A percentile compares a stretch with the other conserved stretches of the same genome.
Evolutionary conservation across 1,140 invertebrate genomes (phyloP).

Genomic region (Radopholus similis): DNA sequence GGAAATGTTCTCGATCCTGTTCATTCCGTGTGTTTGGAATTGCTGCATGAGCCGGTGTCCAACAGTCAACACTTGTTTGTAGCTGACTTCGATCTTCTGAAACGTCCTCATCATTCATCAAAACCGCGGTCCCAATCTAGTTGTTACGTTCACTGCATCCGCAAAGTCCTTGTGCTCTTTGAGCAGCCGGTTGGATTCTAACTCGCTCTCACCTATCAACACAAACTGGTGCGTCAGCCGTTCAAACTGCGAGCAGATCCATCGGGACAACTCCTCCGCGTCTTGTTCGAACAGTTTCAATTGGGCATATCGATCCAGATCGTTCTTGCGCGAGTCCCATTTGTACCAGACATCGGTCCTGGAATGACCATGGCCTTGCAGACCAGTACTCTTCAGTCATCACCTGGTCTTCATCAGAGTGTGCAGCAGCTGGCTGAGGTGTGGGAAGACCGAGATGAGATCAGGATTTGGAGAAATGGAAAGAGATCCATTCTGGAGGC

Average conservation of each 20-base stretch:
- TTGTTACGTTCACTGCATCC: conserved; percentile 23
- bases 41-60: conserved; percentile 22
- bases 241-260: conserved; percentile 21
- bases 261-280: conserved; percentile 27
- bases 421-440: conserved; percentile 18
- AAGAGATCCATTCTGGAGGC: background rate
- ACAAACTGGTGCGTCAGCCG: conserved; percentile 18
- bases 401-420: conserved; percentile 21
- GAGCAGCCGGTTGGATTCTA: conserved; percentile 15
- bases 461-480: conserved; percentile 18
- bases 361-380: background rate
- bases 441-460: conserved; percentile 24
- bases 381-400: background rate
- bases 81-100: conserved; percentile 38
- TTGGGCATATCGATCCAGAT: conserved; percentile 25
- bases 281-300: conserved; percentile 33
- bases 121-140: conserved; percentile 13
- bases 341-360: conserved; percentile 23
- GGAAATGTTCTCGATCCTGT: conserved; percentile 25
- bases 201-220: conserved; percentile 19
- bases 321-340: conserved; percentile 21
- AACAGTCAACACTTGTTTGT: conserved; percentile 30
- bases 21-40: conserved; percentile 9
- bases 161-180: conserved; percentile 29
- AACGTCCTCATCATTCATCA: background rate